phyloP scores from a whole-genome alignment of 2,113 vertebrate genomes.

The Addax nasomaculatus region DNA sequence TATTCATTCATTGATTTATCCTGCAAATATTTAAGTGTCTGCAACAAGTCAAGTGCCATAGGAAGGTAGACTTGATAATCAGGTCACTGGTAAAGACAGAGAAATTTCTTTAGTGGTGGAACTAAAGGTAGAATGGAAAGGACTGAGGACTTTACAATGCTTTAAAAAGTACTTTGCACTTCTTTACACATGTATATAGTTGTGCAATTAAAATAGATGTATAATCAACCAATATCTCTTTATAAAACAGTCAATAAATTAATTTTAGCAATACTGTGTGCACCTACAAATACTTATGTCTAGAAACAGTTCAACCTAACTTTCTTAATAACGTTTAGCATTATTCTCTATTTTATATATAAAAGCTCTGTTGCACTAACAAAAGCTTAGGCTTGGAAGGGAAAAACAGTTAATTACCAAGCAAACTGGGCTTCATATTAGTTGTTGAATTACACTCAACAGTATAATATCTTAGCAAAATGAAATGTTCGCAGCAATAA shows the following conservation, averaged over 20 bases:
- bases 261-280: not conserved
- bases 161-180: not conserved
- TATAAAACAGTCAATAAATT: constrained; percentile 18
- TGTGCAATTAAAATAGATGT: not conserved
- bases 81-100: constrained; percentile 2
- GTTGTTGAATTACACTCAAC: not conserved
- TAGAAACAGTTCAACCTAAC: not conserved
- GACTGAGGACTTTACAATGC: not conserved
- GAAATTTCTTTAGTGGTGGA: not conserved
- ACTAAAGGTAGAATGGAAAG: not conserved
- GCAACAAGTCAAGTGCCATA: not conserved
- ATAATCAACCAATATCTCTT: not conserved
- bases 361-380: not conserved
- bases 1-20: not conserved
- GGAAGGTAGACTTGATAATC: not conserved
- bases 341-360: not conserved
- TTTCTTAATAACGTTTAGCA: not conserved
- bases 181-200: not conserved
- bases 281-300: not conserved
- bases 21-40: not conserved
- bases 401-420: not conserved
- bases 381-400: not conserved
- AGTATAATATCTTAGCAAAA: not conserved
- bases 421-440: not conserved
- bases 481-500: not conserved